Base-by-base conservation (phyloP, 2,888 invertebrate genomes). In the Phaedon cochleariae region DNA sequence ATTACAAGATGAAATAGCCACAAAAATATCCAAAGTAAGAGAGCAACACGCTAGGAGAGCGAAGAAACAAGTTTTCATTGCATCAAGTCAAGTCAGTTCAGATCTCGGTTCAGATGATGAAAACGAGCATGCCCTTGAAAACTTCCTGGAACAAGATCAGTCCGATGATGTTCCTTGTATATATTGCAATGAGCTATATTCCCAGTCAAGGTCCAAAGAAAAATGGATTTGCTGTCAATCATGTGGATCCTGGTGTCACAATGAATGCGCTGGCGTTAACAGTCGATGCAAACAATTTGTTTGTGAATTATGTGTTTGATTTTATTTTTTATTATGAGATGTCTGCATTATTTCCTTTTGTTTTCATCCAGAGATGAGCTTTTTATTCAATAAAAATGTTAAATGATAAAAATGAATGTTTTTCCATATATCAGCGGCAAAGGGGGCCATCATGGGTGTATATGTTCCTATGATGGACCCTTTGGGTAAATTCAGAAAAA, bases 111-210 rank as follows among this genome's bases (percentile, higher is more conserved):
- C 18, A 49, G 59, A 49, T 29, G 49, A 49, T 20, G 45, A 5
- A 29, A 22, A 21, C 4, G 20, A 37, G 9, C 12, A 17, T 3
- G 57, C n/a, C 21, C n/a, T 45, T 21, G 22, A 48, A n/a, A 26
- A 59, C 15, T 34, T 34, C 9, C 10, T 34, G 31, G 31, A 34
- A 34, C 31, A 34, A 34, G 31, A 34, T 34, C 41, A 61, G 9
- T 34, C 18, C 17, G 26, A 15, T 21, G 61, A 61, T 21, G 53
- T 10, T 10, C 5, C 45, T 53, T 61, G 61, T 45, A 5, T 61
- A 3, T 61, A 61, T 20, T 61, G 61, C 22, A 60, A 60, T 34
- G 62, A 54, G 21, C 26, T 54, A 21, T 62, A n/a, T 21, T 62
- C 62, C 17, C 53, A 34, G 12, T 62, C 54, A 21, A 29, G 10